A percentile compares a stretch with the other conserved stretches of the same genome.
Conservation (phyloP, 1,140 invertebrate species). For the Lordiphosa stackelbergi region DNA sequence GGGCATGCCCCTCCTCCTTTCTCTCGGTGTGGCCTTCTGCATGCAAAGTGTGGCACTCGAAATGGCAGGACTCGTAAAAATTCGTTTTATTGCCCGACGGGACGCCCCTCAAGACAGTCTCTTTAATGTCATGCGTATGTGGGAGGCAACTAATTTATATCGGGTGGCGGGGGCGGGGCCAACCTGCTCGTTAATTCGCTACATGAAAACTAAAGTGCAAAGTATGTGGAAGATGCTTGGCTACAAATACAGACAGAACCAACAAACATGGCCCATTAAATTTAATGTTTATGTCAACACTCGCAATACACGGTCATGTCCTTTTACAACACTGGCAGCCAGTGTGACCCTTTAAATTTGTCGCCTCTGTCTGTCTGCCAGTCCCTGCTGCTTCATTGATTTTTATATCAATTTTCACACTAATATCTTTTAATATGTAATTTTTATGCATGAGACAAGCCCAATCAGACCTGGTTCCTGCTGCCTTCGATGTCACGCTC, state of each 20-base stretch:
- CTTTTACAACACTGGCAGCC: slow-evolving; percentile 50
- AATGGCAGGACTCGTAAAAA: slow-evolving; percentile 63
- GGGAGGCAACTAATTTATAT: slow-evolving; percentile 66
- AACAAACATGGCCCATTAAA: slow-evolving; percentile 58
- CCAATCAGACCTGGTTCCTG: slow-evolving; percentile 15
- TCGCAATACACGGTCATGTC: slow-evolving; percentile 56
- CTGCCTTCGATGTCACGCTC: slow-evolving; percentile 27
- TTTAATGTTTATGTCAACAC: slow-evolving; percentile 75
- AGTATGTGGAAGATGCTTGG: slow-evolving; percentile 41
- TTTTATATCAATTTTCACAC: slow-evolving; percentile 75
- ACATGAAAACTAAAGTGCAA: slow-evolving; percentile 72
- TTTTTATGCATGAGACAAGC: slow-evolving; percentile 65
- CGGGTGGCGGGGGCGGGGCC: slow-evolving; percentile 30
- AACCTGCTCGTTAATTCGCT: slow-evolving; percentile 66
- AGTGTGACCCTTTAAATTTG: slow-evolving; percentile 53
- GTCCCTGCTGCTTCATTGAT: slow-evolving; percentile 61
- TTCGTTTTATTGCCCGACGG: slow-evolving; percentile 69
- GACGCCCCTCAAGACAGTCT: slow-evolving; percentile 60
- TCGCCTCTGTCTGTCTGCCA: slow-evolving; percentile 20
- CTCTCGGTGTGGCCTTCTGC: slow-evolving; percentile 32
- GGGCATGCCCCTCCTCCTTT: slow-evolving; percentile 5
- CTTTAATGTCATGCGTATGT: slow-evolving; percentile 53
- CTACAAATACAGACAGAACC: slow-evolving; percentile 1
- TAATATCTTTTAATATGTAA: slow-evolving; percentile 74
- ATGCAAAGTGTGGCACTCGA: slow-evolving; percentile 66